Evolutionary conservation across 2,888 invertebrate species (phyloP).

Genomic region (Teleogryllus oceanicus): DNA sequence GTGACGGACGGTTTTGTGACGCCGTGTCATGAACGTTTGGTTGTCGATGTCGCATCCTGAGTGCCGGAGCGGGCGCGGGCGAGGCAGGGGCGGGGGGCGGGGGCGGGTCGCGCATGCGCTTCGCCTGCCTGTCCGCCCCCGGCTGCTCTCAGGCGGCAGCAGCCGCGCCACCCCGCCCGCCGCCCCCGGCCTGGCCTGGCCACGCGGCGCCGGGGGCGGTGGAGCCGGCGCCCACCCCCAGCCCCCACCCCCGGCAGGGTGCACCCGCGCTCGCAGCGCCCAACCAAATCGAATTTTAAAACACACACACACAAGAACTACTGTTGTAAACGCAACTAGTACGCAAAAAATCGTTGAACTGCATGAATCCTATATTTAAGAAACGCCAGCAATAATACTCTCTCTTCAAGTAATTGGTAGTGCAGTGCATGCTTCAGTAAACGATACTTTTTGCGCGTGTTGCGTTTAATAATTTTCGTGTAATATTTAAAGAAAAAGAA

Average conservation of each 20-base stretch:
- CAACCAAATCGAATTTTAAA: neutral
- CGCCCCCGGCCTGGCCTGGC: neutral
- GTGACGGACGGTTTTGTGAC: neutral
- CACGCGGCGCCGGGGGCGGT: neutral
- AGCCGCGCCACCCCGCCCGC: neutral
- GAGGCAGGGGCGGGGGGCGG: neutral
- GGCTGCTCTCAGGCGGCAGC: neutral
- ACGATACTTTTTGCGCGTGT: no score
- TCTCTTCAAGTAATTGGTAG: no score
- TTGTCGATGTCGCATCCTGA: neutral
- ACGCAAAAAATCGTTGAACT: neutral
- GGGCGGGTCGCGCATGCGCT: neutral
- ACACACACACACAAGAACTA: no score
- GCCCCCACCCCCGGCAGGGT: neutral
- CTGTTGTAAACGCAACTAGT: no score
- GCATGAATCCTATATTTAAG: no score
- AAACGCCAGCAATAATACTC: no score
- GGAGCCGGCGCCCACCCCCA: neutral
- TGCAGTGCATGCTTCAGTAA: no score
- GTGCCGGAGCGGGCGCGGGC: neutral
- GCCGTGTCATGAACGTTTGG: neutral
- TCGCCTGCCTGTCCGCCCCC: neutral
- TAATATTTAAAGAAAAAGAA: no score
- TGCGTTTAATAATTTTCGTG: no score
- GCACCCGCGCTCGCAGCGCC: neutral